These are phyloP conservation scores for Mythimna albipuncta DNA, from an alignment of 2,888 invertebrate genomes.

Conservation along the genomic window DNA sequence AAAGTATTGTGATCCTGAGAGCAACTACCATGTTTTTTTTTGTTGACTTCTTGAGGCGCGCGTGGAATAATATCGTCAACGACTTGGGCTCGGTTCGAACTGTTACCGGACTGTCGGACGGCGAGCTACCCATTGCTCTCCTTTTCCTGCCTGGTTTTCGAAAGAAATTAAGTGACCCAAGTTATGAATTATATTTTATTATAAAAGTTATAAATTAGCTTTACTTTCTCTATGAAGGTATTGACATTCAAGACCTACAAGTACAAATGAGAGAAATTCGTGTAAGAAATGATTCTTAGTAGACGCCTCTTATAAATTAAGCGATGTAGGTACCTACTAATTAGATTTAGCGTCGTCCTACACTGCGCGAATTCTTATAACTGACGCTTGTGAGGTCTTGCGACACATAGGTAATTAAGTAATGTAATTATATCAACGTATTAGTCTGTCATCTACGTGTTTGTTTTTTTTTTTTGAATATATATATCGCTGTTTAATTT, in stretches of 20 bases:
- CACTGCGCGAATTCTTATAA: not conserved
- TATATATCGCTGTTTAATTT: no score
- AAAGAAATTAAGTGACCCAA: no score
- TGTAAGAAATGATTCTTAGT: not conserved
- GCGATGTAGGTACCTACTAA: not conserved
- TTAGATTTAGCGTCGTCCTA: conserved; percentile 1
- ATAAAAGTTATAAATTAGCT: not conserved
- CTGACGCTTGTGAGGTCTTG: not conserved
- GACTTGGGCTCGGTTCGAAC: no score
- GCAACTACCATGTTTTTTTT: no score
- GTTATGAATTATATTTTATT: no score
- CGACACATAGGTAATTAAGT: not conserved
- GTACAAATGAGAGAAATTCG: not conserved
- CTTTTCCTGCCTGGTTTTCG: no score
- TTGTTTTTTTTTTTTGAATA: no score
- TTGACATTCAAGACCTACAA: not conserved
- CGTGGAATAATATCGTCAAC: no score
- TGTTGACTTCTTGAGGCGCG: no score
- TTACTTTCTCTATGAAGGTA: not conserved
- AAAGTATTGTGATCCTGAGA: no score
- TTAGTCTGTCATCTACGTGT: not conserved
- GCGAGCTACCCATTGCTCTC: no score
- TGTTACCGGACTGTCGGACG: no score
- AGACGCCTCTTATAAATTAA: not conserved
- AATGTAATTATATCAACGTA: not conserved